A percentile compares a stretch with the other conserved stretches of the same genome.
These are phyloP conservation scores for Molossus molossus DNA, from an alignment of 2,797 vertebrate genomes.

Conservation along the genomic window DNA sequence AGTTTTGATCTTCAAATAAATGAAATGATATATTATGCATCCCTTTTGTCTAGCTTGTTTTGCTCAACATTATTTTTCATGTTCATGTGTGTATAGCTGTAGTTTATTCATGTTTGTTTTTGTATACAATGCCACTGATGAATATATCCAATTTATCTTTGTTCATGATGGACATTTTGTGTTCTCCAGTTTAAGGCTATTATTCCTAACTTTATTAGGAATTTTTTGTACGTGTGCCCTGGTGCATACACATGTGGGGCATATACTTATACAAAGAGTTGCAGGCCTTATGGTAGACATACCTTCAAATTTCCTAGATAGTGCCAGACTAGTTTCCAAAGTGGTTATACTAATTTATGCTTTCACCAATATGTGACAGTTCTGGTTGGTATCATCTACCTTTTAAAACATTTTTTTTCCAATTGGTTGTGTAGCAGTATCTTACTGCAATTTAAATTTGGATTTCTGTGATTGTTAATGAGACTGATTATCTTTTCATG, in stretches of 20 bases:
- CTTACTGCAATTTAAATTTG: constrained; percentile 30
- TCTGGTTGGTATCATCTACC: not conserved
- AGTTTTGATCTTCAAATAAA: not conserved
- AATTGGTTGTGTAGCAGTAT: not conserved
- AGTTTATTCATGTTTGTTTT: not conserved
- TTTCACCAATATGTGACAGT: not conserved
- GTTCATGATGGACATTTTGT: not conserved
- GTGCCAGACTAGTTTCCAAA: not conserved
- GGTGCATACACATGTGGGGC: not conserved
- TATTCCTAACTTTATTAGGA: not conserved
- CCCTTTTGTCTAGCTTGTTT: constrained; percentile 1
- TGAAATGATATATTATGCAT: not conserved
- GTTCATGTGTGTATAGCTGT: not conserved
- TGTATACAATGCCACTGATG: not conserved
- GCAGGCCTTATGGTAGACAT: not conserved
- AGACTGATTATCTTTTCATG: not conserved
- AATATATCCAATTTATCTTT: constrained; percentile 5
- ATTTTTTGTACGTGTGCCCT: not conserved
- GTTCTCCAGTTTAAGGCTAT: not conserved
- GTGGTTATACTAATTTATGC: not conserved
- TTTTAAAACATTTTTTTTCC: not conserved
- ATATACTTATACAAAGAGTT: not conserved
- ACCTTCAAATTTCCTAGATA: not conserved
- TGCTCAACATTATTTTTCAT: constrained; percentile 23
- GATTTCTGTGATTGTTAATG: not conserved